Conservation (phyloP, 1,140 invertebrate genomes). For the Drosophila simulans region DNA sequence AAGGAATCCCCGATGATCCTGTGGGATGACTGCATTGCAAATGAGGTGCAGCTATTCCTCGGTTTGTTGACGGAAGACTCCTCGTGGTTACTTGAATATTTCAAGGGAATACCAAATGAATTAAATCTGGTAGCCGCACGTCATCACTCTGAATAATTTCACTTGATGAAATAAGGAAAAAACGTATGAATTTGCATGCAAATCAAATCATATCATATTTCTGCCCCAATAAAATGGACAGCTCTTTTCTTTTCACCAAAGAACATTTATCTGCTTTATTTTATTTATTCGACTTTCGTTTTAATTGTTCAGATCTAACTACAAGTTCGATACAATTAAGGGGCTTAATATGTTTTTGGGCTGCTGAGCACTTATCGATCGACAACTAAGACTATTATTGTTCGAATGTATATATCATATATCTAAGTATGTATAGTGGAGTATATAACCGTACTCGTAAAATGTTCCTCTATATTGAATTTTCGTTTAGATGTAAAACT, state of each 20-base stretch:
- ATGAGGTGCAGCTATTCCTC: conserved; percentile 7
- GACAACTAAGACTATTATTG: conserved; percentile 76
- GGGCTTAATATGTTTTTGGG: conserved; percentile 3
- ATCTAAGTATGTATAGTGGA: conserved; percentile 44
- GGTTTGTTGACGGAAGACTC: not conserved
- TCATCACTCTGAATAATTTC: not conserved
- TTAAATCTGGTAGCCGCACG: not conserved
- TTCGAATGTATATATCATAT: conserved; percentile 71
- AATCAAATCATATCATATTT: too few relatives aligned
- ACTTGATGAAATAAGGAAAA: too few relatives aligned
- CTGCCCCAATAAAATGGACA: not conserved
- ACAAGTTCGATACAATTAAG: conserved; percentile 58
- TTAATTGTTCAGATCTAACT: conserved; percentile 62
- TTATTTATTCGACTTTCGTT: conserved; percentile 51
- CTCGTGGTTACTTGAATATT: not conserved
- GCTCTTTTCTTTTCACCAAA: conserved; percentile 3
- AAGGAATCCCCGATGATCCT: conserved; percentile 20
- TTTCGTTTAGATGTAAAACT: conserved; percentile 35
- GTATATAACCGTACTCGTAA: conserved; percentile 55
- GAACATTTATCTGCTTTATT: conserved; percentile 53
- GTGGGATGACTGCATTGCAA: conserved; percentile 13
- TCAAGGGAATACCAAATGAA: not conserved
- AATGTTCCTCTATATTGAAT: conserved; percentile 50
- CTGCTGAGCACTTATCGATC: conserved; percentile 59
- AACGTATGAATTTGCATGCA: too few relatives aligned